Base-by-base conservation (phyloP, 2,113 vertebrate genomes). In the Scolopax mira region DNA sequence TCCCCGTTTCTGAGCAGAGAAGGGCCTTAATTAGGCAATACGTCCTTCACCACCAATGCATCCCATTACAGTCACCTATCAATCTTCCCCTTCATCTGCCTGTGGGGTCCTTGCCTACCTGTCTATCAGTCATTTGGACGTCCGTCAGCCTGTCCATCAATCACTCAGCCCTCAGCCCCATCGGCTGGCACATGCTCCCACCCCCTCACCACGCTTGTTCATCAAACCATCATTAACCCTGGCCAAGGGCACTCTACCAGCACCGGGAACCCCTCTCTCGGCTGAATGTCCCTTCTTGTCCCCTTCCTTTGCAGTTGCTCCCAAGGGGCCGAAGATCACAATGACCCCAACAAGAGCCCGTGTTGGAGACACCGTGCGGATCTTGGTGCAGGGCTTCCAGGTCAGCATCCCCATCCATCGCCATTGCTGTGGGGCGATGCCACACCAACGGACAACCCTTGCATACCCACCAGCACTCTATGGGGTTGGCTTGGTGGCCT, bases 301-400 rank as follows among this genome's bases (percentile, higher is more conserved):
- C 62, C 49, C 8, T 42, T 79, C 51, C 48, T 22, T 18, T 41
- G 33, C 96, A 99, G 99, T 98, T 57, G 98, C 99, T 89, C 99
- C 99, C 55, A 99, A 98, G 88, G 99, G 99, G n/a, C 99, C 99
- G 5, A 98, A 98, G 97, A 98, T 99, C 85, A 87, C 93, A 1
- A 98, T 99, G 98, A 98, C 93, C 0, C 99, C 99, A 9, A 98
- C 96, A 7, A 98, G 98, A 97, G 99, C 98, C 28, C 98, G 97
- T 0, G 99, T 99, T 0, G 99, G 99, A 74, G 99, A 99, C 97
- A 99, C 99, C 0, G 99, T 99, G 42, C 96, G 98, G 83, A 99
- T 99, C 80, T 89, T 97, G 33, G 98, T 99, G 77, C 98, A 99
- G 22, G 99, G 98, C 22, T 99, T 99, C 96, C 98, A 99, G 98